Conservation (phyloP, 2,113 vertebrate species). For the Albula goreensis region DNA sequence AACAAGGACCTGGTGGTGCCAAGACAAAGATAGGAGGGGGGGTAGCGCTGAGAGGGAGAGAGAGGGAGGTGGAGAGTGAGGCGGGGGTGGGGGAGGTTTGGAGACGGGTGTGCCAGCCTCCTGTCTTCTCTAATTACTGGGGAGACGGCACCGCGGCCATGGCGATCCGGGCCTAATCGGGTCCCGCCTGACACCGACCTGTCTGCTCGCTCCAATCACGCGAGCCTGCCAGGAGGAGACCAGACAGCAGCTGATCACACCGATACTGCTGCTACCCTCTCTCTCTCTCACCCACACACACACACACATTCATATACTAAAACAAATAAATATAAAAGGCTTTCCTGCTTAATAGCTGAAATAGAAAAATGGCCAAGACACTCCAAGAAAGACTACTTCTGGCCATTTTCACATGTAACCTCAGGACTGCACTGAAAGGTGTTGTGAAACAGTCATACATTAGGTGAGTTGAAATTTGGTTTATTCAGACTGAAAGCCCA, state of each 20-base stretch:
- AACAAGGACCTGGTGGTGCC: no score
- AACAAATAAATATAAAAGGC: background rate
- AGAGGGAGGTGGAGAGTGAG: slow-evolving; percentile 2
- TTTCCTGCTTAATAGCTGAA: no score
- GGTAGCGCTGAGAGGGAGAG: background rate
- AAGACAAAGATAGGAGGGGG: background rate
- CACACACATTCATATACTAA: background rate
- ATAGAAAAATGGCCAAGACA: no score
- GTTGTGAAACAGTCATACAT: background rate
- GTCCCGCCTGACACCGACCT: slow-evolving; percentile 64
- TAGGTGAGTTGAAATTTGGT: background rate
- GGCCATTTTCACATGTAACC: no score
- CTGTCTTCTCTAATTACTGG: slow-evolving; percentile 69
- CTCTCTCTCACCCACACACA: background rate
- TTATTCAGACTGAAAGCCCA: background rate
- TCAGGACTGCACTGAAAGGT: no score
- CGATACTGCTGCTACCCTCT: background rate
- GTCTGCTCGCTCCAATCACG: slow-evolving; percentile 53
- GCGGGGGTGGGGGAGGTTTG: background rate
- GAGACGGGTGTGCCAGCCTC: slow-evolving; percentile 59
- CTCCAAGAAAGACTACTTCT: no score
- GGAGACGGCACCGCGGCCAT: slow-evolving; percentile 63
- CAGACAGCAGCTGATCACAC: background rate
- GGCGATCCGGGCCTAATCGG: slow-evolving; percentile 66
- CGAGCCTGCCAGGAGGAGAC: slow-evolving; percentile 55